Percentiles rank a stretch among this genome's conserved stretches.
Conservation (phyloP, 2,888 invertebrate genomes). For the Coremacera marginata region DNA sequence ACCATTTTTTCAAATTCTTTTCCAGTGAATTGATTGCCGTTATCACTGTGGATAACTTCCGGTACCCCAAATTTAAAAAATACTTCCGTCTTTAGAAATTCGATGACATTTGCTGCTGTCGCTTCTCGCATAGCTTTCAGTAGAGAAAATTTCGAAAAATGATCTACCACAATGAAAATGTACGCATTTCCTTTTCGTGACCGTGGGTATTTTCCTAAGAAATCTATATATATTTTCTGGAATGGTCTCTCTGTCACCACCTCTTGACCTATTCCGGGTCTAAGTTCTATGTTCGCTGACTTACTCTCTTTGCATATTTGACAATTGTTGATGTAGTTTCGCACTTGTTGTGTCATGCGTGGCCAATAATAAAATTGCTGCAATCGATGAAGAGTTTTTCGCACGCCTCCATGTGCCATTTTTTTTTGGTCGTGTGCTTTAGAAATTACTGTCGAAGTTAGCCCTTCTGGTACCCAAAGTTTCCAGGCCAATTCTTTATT, state of each 20-base stretch:
- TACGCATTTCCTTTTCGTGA: background rate
- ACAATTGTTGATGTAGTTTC: constrained; percentile 7
- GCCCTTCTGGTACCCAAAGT: constrained; percentile 25
- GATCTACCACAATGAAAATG: background rate
- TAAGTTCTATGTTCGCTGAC: background rate
- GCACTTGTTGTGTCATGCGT: no score
- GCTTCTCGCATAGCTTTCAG: no score
- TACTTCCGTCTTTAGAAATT: background rate
- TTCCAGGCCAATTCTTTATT: constrained; percentile 24
- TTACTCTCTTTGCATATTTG: constrained; percentile 23
- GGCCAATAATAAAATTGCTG: constrained; percentile 27
- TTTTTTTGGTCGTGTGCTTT: background rate
- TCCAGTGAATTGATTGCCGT: background rate
- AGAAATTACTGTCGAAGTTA: background rate
- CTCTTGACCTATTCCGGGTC: background rate
- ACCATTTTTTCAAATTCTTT: background rate
- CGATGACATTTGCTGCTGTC: background rate
- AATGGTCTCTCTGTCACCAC: no score
- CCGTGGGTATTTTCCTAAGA: background rate
- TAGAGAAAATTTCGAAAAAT: background rate
- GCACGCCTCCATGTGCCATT: constrained; percentile 5
- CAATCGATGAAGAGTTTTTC: constrained; percentile 19
- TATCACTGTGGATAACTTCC: no score
- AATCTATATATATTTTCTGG: no score
- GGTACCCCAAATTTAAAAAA: background rate